A percentile compares a stretch with the other conserved stretches of the same genome.
These are phyloP conservation scores for Stichopus horrens DNA, from an alignment of 53 echinoderm and acorn worm species.

Conservation along the genomic window DNA sequence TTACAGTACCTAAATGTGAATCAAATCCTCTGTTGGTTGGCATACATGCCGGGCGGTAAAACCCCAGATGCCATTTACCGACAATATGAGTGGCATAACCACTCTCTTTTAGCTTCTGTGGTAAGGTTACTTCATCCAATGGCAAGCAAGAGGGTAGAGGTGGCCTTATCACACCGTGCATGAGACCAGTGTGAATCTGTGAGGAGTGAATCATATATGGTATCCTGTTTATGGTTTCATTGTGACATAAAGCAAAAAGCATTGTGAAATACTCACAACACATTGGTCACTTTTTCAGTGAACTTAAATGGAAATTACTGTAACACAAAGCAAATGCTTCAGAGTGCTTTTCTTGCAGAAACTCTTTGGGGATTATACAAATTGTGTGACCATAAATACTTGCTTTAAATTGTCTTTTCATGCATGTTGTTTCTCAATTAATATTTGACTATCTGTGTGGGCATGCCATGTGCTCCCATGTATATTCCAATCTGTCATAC, in stretches of 20 bases:
- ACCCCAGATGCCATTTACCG: constrained; percentile 90
- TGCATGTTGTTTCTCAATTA: too few relatives aligned
- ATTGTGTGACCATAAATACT: too few relatives aligned
- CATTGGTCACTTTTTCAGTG: too few relatives aligned
- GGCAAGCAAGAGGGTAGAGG: constrained; percentile 70
- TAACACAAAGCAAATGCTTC: too few relatives aligned
- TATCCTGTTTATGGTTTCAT: too few relatives aligned
- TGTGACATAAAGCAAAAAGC: background rate
- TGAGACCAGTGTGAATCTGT: constrained; percentile 79
- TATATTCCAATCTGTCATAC: too few relatives aligned
- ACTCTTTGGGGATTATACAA: too few relatives aligned
- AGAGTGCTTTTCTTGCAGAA: too few relatives aligned
- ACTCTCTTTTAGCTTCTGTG: constrained; percentile 60
- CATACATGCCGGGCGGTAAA: constrained; percentile 58
- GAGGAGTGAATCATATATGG: background rate
- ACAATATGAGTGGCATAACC: constrained; percentile 76
- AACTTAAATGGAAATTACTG: too few relatives aligned
- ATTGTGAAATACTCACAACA: background rate
- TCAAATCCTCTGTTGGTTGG: constrained; percentile 81
- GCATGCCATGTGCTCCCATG: too few relatives aligned
- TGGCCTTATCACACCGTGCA: constrained; percentile 64
- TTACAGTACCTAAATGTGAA: constrained; percentile 79
- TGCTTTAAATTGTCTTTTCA: too few relatives aligned
- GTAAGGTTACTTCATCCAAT: constrained; percentile 63
- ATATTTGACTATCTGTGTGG: too few relatives aligned